Evolutionary conservation across 2,888 invertebrate species (phyloP), one percentile per base, ranked within the genome.

Genomic region (Zygogramma bicolorata): DNA sequence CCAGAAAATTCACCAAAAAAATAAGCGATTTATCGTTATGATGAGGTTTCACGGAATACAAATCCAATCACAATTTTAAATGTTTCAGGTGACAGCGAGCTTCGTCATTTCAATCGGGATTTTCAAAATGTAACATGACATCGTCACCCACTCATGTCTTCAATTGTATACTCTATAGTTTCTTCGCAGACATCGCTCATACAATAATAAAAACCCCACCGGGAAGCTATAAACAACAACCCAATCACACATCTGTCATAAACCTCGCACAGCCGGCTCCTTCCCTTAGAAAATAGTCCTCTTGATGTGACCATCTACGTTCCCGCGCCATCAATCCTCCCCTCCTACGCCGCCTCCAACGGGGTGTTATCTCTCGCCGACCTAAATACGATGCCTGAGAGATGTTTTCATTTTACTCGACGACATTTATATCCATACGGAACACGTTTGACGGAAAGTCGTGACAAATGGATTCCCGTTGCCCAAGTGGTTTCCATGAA

Each of bases 361-460:
- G 10, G 18, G 34, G 27, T 25, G 49, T 46, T 63, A 42, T 62
- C 20, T 42, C 5, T 42, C 10, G 15, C 2, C 46, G 63, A 18
- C 63, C 49, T 8, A 49, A 63, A 63, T 31, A 18, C 63, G 29
- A 63, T 29, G n/a, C 29, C 46, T 29, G 49, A 22, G 40, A 63
- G 63, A 63, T 63, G 63, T 63, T 63, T 20, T 27, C 29, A 49
- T 63, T 63, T 63, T 22, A 46, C 18, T 29, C 46, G 46, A 27
- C 27, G 63, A 63, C 63, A 46, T 63, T 63, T 63, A 46, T 63
- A 63, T 63, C 63, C 63, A 63, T 63, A 46, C 8, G 46, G 63
- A 29, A 46, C 15, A 46, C 46, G 13, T 63, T 63, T 46, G 63
- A 27, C 46, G 29, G 62, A 13, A 63, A 63, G 49, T 13, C 31